Evolutionary conservation across 2,797 vertebrate genomes (phyloP), one percentile per base, ranked within the genome.

Genomic region (Anas bernieri): DNA sequence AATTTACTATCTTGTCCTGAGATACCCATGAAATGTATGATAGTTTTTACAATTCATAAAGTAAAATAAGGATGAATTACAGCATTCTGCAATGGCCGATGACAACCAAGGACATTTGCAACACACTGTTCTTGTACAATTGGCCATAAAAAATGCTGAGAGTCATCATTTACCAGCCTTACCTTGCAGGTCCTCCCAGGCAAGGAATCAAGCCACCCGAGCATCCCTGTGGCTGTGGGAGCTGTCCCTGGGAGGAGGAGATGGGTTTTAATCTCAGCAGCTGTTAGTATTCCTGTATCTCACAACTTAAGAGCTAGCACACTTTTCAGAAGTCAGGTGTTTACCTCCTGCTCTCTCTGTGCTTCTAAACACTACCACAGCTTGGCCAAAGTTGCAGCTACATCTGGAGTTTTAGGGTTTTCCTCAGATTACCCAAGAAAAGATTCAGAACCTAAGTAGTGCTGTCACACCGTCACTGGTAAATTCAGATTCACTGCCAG

Each of bases 31-130:
- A 95, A 96, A 96, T 35, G 64, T 91, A 91, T 92, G 95, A 85
- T 85, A 74, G 80, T 92, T 96, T 96, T 96, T 91, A 92, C 88
- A 97, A 97, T 94, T 91, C 94, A 94, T 95, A 93, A 95, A 94
- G 73, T 91, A 91, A 96, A 97, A 91, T 74, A 66, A 23, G 85
- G 77, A 55, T 86, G 91, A 96, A 94, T 96, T 94, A 95, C 66
- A 83, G 75, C 31, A 7, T 37, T 82, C 69, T 90, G 90, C 88
- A 72, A 77, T 35, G 77, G 79, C 77, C 72, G 68, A 30, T 68
- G 90, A 90, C 86, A 93, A 78, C 59, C 88, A 95, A 97, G 95
- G 94, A 85, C 88, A 77, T 66, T 66, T 2, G 0, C 6, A 15
- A 86, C 68, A 81, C 5, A 6, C 74, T 75, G 62, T 80, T 96